phyloP scores from a whole-genome alignment of 2,113 vertebrate genomes.

The Rhagologus leucostigma region DNA sequence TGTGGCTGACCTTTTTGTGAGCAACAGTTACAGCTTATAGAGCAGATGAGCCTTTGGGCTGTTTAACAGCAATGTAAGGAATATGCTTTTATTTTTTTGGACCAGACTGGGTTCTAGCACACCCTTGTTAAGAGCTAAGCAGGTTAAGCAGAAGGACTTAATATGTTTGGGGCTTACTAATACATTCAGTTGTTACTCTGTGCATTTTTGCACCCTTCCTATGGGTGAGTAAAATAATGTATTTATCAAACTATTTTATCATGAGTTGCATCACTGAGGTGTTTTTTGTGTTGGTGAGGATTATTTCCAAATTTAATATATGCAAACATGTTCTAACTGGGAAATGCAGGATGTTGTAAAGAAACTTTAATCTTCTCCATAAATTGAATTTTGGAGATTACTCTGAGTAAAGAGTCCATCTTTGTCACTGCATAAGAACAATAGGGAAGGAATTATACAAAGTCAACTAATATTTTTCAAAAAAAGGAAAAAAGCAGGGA shows the following conservation, averaged over 20 bases:
- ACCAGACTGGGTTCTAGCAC: neutral
- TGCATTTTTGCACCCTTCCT: neutral
- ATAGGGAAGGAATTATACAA: neutral
- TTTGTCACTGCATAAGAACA: neutral
- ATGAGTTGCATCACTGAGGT: neutral
- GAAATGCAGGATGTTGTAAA: neutral
- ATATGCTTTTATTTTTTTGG: neutral
- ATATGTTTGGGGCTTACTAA: neutral
- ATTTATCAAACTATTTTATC: neutral
- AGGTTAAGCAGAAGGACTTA: neutral
- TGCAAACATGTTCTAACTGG: neutral
- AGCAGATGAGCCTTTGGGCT: neutral
- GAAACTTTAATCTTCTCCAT: neutral
- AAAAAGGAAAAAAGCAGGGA: neutral
- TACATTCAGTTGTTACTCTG: neutral
- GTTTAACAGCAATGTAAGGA: neutral
- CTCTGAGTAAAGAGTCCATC: neutral
- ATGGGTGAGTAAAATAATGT: neutral
- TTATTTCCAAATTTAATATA: neutral
- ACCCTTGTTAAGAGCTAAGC: neutral
- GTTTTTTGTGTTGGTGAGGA: neutral
- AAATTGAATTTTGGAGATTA: constrained; percentile 13
- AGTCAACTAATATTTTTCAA: neutral
- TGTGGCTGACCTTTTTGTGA: neutral
- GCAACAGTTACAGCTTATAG: neutral